Base-by-base conservation (phyloP, 2,113 vertebrate species). In the Paraplagusia blochii region DNA sequence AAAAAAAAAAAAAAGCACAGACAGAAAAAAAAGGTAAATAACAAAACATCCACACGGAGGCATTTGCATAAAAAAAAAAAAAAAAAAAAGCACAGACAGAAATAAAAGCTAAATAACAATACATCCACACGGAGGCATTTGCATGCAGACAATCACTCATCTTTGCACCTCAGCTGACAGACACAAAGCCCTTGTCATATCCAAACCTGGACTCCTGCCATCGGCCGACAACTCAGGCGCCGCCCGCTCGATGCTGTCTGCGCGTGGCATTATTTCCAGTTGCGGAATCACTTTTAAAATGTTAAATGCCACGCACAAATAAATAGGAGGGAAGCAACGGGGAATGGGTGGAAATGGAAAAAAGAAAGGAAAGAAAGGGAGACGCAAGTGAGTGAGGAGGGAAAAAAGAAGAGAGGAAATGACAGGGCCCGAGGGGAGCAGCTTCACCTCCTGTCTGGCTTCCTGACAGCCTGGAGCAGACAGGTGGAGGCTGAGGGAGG, bases 391-490 rank as follows among this genome's bases (percentile, higher is more conserved):
- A 59, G 67, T 52, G 62, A 13, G 35, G 51, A 49, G 50, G 58
- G 52, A 65, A 75, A 63, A 29, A 29, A 29, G 6, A 29, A 29
- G 22, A 73, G 58, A 71, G 53, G 63, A 68, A 62, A 79, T 83
- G 82, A 81, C 82, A 80, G 69, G 46, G 75, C 87, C 82, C 71
- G 58, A 67, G 86, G 86, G 85, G 84, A 57, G 72, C 81, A 76
- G 76, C 77, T 83, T 86, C 87, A 72, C 76, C 82, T 73, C 60
- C 76, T 80, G 84, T 84, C 83, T 80, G 72, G 76, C 76, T 78
- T 59, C 43, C 66, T 89, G 88, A 88, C 85, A 87, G 82, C 79
- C 59, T 76, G 66, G 84, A 84, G 85, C 83, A 85, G 87, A 88
- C 77, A 77, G 78, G 86, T 81, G 72, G 71, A 77, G 72, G 69